Percentiles rank a stretch among this genome's conserved stretches.
Evolutionary conservation across 2,888 invertebrate genomes (phyloP).

Genomic region (Linnaemya tessellans): DNA sequence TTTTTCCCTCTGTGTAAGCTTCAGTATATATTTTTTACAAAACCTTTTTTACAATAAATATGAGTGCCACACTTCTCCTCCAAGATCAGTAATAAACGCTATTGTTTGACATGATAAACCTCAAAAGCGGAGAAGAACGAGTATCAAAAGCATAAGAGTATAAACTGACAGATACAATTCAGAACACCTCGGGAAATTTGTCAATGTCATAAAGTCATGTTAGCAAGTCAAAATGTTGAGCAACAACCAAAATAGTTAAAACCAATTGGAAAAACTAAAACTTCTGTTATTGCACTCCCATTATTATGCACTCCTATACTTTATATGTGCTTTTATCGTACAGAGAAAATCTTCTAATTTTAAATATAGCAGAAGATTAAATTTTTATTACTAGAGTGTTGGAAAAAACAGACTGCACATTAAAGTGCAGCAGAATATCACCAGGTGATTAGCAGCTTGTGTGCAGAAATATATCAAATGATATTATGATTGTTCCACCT

Average conservation of each 20-base stretch:
- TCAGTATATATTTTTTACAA: no score
- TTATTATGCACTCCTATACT: no score
- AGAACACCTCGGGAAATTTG: conserved; percentile 10
- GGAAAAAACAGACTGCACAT: conserved; percentile 13
- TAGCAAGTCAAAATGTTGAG: conserved; percentile 11
- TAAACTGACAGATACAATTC: not conserved
- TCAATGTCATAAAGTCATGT: conserved; percentile 18
- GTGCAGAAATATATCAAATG: conserved; percentile 14
- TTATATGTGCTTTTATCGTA: conserved; percentile 29
- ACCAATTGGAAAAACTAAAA: not conserved
- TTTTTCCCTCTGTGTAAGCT: no score
- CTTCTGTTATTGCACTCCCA: not conserved
- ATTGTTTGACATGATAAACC: not conserved
- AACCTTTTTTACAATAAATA: not conserved
- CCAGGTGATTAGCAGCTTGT: conserved; percentile 18
- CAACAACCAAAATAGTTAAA: not conserved
- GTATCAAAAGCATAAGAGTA: no score
- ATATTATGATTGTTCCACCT: conserved; percentile 57
- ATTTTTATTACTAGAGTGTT: conserved; percentile 39
- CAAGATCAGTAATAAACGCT: not conserved
- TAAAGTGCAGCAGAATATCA: not conserved
- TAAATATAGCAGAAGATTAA: conserved; percentile 56
- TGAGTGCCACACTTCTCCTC: not conserved
- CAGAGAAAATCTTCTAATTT: conserved; percentile 58
- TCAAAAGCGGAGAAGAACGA: no score